Conservation (phyloP, 2,888 invertebrate species). For the Scaeva pyrastri region DNA sequence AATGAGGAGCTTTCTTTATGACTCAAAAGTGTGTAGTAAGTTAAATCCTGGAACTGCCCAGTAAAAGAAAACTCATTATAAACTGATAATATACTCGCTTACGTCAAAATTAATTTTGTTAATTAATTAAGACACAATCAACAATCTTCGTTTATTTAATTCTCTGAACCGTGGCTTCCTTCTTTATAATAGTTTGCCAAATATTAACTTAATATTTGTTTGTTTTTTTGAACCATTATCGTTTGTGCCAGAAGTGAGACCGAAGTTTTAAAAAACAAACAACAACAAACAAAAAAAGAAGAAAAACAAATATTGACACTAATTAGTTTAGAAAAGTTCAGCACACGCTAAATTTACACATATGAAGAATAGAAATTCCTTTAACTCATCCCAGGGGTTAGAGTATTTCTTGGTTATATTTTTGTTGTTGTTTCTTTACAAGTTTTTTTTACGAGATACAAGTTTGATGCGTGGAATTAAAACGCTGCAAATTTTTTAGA, state of each 20-base stretch:
- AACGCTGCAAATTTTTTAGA: constrained; percentile 67
- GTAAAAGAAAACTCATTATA: not conserved
- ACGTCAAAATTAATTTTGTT: not conserved
- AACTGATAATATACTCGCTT: not conserved
- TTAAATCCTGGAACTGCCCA: not conserved
- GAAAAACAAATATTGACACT: not conserved
- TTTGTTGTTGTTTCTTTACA: not conserved
- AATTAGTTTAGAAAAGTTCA: constrained; percentile 2
- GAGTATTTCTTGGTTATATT: no score
- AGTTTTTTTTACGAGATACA: no score
- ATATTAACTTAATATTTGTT: constrained; percentile 40
- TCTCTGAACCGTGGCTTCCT: constrained; percentile 8
- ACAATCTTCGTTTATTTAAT: constrained; percentile 14
- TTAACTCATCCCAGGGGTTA: not conserved
- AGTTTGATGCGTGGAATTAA: constrained; percentile 8
- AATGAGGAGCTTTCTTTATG: not conserved
- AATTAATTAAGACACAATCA: not conserved
- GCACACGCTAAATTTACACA: not conserved
- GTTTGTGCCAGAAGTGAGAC: constrained; percentile 9
- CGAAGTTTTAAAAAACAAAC: not conserved
- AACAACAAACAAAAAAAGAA: not conserved
- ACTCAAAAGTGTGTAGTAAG: not conserved
- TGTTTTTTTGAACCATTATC: constrained; percentile 15
- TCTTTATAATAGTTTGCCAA: constrained; percentile 26
- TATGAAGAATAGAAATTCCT: not conserved